Conservation (phyloP, 1,140 invertebrate species). For the Lepidurus arcticus region DNA sequence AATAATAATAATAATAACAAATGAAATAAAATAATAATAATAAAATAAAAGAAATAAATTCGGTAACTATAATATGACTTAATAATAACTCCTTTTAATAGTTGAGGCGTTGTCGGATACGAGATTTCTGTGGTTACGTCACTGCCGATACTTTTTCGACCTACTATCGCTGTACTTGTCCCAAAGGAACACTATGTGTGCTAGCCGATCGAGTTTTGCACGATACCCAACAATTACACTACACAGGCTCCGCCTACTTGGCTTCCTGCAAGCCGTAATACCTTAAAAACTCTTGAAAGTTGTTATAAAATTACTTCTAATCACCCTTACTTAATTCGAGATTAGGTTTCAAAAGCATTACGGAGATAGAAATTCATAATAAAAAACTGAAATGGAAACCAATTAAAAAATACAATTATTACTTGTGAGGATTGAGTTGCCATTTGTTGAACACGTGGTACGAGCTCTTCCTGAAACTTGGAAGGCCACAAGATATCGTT, state of each 20-base stretch:
- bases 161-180: conserved; percentile 58
- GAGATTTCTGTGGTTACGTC: conserved; percentile 50
- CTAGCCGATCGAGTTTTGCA: conserved; percentile 42
- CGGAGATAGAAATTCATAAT: not conserved
- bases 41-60: not conserved
- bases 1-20: conserved; percentile 5
- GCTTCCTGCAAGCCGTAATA: conserved; percentile 50
- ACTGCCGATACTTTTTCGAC: conserved; percentile 51
- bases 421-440: conserved; percentile 60
- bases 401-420: conserved; percentile 35
- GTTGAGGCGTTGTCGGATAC: conserved; percentile 46
- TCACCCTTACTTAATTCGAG: not conserved
- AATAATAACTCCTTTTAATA: conserved; percentile 39
- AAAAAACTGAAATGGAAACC: not conserved
- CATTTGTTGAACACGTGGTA: conserved; percentile 56
- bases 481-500: conserved; percentile 65
- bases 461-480: conserved; percentile 59
- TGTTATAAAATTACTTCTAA: not conserved
- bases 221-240: conserved; percentile 53
- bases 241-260: conserved; percentile 51
- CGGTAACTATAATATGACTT: conserved; percentile 20
- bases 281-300: not conserved
- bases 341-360: not conserved
- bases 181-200: conserved; percentile 52
- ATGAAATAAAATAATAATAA: not conserved